phyloP scores from a whole-genome alignment of 2,888 invertebrate genomes.

The Hyposoter didymator region DNA sequence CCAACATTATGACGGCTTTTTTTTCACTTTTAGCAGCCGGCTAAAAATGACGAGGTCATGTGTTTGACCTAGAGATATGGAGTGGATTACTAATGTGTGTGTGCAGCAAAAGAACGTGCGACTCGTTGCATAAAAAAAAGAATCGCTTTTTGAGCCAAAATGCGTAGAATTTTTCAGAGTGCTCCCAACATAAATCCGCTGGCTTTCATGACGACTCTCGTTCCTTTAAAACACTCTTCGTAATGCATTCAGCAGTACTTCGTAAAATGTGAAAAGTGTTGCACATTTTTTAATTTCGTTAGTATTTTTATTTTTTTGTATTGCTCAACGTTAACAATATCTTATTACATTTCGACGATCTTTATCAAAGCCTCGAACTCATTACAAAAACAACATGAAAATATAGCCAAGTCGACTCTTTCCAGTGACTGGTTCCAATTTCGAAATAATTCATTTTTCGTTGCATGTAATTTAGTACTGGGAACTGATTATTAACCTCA shows the following conservation, averaged over 20 bases:
- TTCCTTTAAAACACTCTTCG: constrained; percentile 4
- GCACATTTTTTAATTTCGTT: neutral
- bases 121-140: constrained; percentile 9
- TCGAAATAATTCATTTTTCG: neutral
- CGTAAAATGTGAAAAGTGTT: neutral
- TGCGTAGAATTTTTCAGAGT: constrained; percentile 21
- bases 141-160: constrained; percentile 18
- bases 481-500: too few relatives aligned
- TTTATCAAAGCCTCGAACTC: neutral
- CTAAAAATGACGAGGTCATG: neutral
- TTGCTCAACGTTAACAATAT: neutral
- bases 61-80: constrained; percentile 15
- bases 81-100: constrained; percentile 23
- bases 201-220: constrained; percentile 21
- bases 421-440: neutral
- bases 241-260: neutral
- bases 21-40: constrained; percentile 6
- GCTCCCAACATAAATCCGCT: constrained; percentile 13
- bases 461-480: neutral
- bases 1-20: neutral
- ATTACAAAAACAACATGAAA: neutral
- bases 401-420: neutral
- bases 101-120: constrained; percentile 6
- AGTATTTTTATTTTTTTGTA: neutral
- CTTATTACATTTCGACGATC: neutral